Evolutionary conservation across 2,113 vertebrate genomes (phyloP).

Genomic region (Halcyon malimbica): DNA sequence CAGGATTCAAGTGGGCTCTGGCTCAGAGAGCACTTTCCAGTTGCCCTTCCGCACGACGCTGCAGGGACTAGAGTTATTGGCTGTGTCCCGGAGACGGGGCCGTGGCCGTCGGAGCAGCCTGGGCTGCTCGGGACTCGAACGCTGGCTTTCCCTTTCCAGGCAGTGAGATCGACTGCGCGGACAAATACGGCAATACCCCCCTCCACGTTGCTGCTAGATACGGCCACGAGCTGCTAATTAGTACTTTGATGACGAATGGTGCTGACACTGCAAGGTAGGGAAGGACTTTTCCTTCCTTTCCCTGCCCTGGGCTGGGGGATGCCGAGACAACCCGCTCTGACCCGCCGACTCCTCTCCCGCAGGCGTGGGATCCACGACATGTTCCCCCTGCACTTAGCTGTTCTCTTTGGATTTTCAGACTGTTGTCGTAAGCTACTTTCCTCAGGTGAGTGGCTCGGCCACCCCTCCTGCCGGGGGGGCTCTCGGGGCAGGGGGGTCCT

Average conservation of each 20-base stretch:
- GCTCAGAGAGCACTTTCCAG: fast-evolving
- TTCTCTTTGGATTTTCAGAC: slow-evolving; percentile 93
- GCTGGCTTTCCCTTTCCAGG: slow-evolving; percentile 68
- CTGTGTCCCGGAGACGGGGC: fast-evolving
- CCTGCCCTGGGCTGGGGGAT: neutral
- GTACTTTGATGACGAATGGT: slow-evolving; percentile 94
- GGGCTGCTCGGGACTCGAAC: neutral
- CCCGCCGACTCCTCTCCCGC: neutral
- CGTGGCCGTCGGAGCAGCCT: fast-evolving
- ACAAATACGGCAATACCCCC: slow-evolving; percentile 91
- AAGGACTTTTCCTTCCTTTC: neutral
- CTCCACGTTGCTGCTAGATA: slow-evolving; percentile 94
- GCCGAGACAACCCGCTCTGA: fast-evolving
- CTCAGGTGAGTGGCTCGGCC: slow-evolving; percentile 77
- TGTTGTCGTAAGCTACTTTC: slow-evolving; percentile 96
- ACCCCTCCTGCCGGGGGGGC: fast-evolving
- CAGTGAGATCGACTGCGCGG: slow-evolving; percentile 91
- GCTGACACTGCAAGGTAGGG: slow-evolving; percentile 89
- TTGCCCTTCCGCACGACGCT: neutral
- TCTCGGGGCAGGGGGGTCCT: fast-evolving
- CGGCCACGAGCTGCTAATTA: slow-evolving; percentile 95
- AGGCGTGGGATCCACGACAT: slow-evolving; percentile 93
- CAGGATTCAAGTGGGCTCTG: neutral
- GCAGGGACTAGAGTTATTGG: fast-evolving
- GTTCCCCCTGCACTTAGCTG: slow-evolving; percentile 94